These are phyloP conservation scores for Prionailurus viverrinus DNA, from an alignment of 2,113 vertebrate genomes.

Conservation along the genomic window DNA sequence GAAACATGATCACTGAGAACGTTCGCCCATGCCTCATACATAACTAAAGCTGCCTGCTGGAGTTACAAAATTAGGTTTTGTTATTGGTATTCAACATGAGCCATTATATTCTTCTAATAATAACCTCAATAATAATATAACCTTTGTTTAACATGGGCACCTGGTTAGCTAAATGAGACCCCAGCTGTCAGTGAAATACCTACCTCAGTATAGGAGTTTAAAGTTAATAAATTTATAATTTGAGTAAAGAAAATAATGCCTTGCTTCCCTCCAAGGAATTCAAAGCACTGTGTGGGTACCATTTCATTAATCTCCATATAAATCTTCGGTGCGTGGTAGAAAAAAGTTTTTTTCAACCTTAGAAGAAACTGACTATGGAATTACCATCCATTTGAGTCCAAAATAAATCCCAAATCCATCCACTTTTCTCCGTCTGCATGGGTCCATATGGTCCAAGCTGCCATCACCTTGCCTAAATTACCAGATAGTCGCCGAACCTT, in stretches of 20 bases:
- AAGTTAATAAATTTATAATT: constrained; percentile 81
- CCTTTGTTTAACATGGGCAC: constrained; percentile 80
- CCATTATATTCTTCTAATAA: constrained; percentile 80
- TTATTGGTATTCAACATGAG: constrained; percentile 74
- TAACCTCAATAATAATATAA: constrained; percentile 79
- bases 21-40: not conserved
- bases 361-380: constrained; percentile 57
- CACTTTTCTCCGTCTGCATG: not conserved
- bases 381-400: constrained; percentile 34
- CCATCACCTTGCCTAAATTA: not conserved
- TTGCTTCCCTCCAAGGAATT: constrained; percentile 76
- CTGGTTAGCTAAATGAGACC: constrained; percentile 80
- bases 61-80: constrained; percentile 67
- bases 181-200: constrained; percentile 80
- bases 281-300: constrained; percentile 65
- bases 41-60: constrained; percentile 59
- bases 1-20: not conserved
- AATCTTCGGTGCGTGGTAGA: constrained; percentile 56
- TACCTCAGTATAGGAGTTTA: constrained; percentile 73
- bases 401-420: constrained; percentile 5
- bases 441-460: not conserved
- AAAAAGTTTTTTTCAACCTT: not conserved
- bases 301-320: constrained; percentile 75
- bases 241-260: constrained; percentile 79
- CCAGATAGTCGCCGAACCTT: not conserved